Evolutionary conservation across 2,797 vertebrate species (phyloP).

Genomic region (Gymnocypris eckloni): DNA sequence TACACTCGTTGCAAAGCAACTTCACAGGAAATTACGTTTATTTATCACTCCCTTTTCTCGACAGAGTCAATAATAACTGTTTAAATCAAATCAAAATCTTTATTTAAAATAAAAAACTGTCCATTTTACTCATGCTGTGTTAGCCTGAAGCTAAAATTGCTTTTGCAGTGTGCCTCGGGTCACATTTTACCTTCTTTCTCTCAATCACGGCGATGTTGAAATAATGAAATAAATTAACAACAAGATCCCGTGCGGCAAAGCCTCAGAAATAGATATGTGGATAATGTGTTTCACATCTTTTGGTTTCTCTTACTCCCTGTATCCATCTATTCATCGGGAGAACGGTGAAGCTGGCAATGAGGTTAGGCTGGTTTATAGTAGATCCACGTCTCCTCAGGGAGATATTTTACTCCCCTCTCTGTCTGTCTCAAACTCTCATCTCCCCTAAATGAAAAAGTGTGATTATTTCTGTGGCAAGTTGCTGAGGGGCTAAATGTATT

Average conservation of each 20-base stretch:
- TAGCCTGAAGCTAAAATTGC: conserved; percentile 19
- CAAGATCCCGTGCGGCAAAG: conserved; percentile 18
- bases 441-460: conserved; percentile 9
- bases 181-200: conserved; percentile 5
- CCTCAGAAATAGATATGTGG: conserved; percentile 9
- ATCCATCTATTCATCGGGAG: conserved; percentile 18
- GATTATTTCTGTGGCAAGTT: conserved; percentile 34
- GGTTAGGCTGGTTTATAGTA: conserved; percentile 37
- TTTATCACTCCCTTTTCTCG: background rate
- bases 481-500: conserved; percentile 23
- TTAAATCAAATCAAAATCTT: conserved; percentile 1
- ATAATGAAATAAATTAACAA: conserved; percentile 48
- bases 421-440: conserved; percentile 2
- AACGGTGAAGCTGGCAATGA: conserved; percentile 26
- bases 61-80: conserved; percentile 3
- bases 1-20: too few relatives aligned
- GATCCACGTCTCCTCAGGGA: conserved; percentile 6
- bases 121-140: background rate
- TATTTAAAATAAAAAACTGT: conserved; percentile 16
- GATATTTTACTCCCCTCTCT: conserved; percentile 8
- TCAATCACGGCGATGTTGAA: conserved; percentile 3
- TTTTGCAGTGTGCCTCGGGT: background rate
- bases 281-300: conserved; percentile 30
- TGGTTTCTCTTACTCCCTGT: background rate
- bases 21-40: too few relatives aligned